Percentiles rank a stretch among this genome's conserved stretches.
Evolutionary conservation across 2,113 vertebrate species (phyloP).

Genomic region (Syngnathus scovelli): DNA sequence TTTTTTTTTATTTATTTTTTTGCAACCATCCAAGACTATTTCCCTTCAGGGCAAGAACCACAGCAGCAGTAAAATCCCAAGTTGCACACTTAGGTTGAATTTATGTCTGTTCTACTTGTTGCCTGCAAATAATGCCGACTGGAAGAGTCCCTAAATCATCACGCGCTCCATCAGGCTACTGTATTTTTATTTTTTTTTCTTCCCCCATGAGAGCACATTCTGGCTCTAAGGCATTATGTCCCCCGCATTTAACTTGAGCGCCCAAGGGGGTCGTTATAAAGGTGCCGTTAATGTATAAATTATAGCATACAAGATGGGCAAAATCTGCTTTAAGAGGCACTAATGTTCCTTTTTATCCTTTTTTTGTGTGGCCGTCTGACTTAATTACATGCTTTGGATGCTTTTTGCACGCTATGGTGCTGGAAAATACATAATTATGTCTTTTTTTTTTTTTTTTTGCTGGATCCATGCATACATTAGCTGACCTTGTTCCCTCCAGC

Average conservation of each 20-base stretch:
- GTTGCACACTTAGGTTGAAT: constrained; percentile 38
- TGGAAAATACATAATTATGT: not conserved
- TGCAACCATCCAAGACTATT: constrained; percentile 27
- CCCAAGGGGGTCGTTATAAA: not conserved
- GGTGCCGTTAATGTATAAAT: not conserved
- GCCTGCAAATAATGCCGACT: constrained; percentile 38
- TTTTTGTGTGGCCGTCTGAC: not conserved
- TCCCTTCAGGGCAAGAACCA: constrained; percentile 30
- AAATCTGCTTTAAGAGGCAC: not conserved
- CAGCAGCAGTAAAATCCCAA: constrained; percentile 26
- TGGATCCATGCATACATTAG: not conserved
- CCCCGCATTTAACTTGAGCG: not conserved
- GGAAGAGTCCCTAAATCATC: constrained; percentile 39
- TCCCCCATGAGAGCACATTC: not conserved
- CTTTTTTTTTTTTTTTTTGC: constrained; percentile 4
- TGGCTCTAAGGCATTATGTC: not conserved
- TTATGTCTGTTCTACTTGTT: constrained; percentile 36
- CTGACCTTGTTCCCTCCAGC: not conserved
- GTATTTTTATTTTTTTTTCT: not conserved
- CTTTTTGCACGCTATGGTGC: not conserved
- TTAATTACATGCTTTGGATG: not conserved
- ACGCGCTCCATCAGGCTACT: constrained; percentile 29
- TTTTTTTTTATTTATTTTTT: not conserved
- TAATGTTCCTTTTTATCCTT: not conserved
- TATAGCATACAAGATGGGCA: not conserved